These are phyloP conservation scores for Nerophis ophidion DNA, from an alignment of 2,113 vertebrate genomes.

Conservation along the genomic window DNA sequence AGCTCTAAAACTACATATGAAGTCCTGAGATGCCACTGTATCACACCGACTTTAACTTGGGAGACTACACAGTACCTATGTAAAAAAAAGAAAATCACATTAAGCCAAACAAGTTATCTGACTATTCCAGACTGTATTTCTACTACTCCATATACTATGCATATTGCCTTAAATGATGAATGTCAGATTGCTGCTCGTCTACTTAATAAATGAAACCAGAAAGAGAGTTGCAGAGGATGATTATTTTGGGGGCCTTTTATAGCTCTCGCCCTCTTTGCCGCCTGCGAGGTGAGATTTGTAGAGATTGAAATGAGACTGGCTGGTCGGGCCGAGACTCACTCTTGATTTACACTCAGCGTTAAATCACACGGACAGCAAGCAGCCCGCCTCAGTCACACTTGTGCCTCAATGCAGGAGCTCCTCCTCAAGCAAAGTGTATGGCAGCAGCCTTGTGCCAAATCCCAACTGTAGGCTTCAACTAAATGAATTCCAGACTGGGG, in stretches of 20 bases:
- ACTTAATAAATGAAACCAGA: slow-evolving; percentile 61
- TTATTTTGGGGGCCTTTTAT: slow-evolving; percentile 64
- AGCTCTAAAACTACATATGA: no score
- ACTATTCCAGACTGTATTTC: slow-evolving; percentile 32
- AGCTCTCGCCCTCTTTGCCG: slow-evolving; percentile 36
- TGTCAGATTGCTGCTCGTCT: slow-evolving; percentile 47
- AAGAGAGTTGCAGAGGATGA: slow-evolving; percentile 56
- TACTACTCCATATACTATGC: slow-evolving; percentile 23
- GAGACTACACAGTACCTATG: neutral
- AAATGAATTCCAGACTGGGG: slow-evolving; percentile 37
- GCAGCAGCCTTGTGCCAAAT: slow-evolving; percentile 21
- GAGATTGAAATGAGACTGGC: slow-evolving; percentile 68
- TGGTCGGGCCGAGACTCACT: slow-evolving; percentile 47
- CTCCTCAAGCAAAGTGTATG: slow-evolving; percentile 41
- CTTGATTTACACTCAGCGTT: slow-evolving; percentile 66
- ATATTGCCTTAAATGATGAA: slow-evolving; percentile 44
- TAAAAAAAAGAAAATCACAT: slow-evolving; percentile 6
- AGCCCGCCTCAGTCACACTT: slow-evolving; percentile 50
- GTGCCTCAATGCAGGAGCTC: slow-evolving; percentile 48
- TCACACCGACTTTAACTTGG: neutral
- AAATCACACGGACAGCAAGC: slow-evolving; percentile 69
- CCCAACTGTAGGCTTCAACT: slow-evolving; percentile 19
- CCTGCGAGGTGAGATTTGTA: slow-evolving; percentile 64
- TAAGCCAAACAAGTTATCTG: slow-evolving; percentile 24
- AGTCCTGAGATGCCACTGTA: no score